Conservation (phyloP, 2,797 vertebrate species). For the Neoniphon sammara region DNA sequence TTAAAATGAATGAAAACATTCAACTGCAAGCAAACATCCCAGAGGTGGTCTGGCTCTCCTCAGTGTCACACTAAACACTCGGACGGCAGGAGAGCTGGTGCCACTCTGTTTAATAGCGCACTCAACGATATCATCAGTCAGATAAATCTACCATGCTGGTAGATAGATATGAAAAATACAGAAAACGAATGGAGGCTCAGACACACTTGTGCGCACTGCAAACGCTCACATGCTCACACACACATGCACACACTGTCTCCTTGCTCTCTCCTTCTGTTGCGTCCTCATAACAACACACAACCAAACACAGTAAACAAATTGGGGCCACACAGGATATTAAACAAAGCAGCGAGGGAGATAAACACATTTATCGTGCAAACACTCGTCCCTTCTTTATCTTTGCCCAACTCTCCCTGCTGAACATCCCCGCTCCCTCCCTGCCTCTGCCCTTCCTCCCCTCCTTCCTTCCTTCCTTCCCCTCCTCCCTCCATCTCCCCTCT, state of each 20-base stretch:
- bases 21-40: conserved; percentile 50
- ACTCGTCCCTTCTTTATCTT: conserved; percentile 61
- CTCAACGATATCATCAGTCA: conserved; percentile 61
- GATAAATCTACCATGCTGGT: conserved; percentile 48
- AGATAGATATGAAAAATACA: conserved; percentile 48
- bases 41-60: conserved; percentile 42
- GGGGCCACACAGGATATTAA: conserved; percentile 75
- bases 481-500: background rate
- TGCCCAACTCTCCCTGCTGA: conserved; percentile 7
- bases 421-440: conserved; percentile 12
- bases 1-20: conserved; percentile 61
- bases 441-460: background rate
- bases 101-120: conserved; percentile 45
- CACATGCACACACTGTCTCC: conserved; percentile 12
- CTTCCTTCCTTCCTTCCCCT: background rate
- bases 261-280: background rate
- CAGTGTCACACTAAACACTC: conserved; percentile 33
- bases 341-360: conserved; percentile 55
- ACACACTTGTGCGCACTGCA: background rate
- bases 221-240: background rate
- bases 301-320: conserved; percentile 46
- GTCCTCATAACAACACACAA: conserved; percentile 33
- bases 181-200: conserved; percentile 43
- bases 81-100: conserved; percentile 1
- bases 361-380: conserved; percentile 66